These are phyloP conservation scores for Orthosia gothica DNA, from an alignment of 2,888 invertebrate genomes.

Conservation along the genomic window DNA sequence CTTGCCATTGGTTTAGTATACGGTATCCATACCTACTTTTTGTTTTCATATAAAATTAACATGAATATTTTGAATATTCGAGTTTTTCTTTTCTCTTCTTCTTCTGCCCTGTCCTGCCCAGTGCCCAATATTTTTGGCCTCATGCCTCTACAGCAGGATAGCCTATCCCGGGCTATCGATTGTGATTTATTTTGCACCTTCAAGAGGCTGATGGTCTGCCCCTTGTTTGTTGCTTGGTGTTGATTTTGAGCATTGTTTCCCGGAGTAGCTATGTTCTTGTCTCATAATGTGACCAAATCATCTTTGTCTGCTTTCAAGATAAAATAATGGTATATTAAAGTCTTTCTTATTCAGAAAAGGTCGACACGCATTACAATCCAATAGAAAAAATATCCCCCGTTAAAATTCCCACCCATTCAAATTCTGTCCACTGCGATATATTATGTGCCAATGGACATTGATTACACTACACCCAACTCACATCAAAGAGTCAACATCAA, in stretches of 20 bases:
- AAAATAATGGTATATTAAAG: neutral
- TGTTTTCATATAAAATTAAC: neutral
- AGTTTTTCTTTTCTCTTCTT: too few relatives aligned
- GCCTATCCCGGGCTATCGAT: too few relatives aligned
- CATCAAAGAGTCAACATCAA: constrained; percentile 60
- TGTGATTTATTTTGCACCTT: too few relatives aligned
- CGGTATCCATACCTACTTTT: neutral
- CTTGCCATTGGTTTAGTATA: neutral
- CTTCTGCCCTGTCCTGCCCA: too few relatives aligned
- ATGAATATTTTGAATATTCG: neutral
- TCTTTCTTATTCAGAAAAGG: neutral
- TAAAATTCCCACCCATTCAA: constrained; percentile 16
- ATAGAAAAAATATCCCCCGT: neutral
- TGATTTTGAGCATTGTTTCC: too few relatives aligned
- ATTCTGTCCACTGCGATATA: constrained; percentile 31
- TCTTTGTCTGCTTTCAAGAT: too few relatives aligned
- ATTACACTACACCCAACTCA: constrained; percentile 53
- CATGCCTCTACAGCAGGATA: too few relatives aligned
- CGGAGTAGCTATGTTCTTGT: too few relatives aligned
- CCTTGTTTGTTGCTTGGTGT: too few relatives aligned
- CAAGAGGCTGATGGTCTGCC: too few relatives aligned
- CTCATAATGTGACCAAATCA: too few relatives aligned
- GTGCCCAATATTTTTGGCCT: too few relatives aligned
- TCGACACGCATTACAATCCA: neutral
- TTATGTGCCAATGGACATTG: constrained; percentile 50